A percentile compares a stretch with the other conserved stretches of the same genome.
Conservation (phyloP, 2,797 vertebrate genomes). For the Molossus molossus region DNA sequence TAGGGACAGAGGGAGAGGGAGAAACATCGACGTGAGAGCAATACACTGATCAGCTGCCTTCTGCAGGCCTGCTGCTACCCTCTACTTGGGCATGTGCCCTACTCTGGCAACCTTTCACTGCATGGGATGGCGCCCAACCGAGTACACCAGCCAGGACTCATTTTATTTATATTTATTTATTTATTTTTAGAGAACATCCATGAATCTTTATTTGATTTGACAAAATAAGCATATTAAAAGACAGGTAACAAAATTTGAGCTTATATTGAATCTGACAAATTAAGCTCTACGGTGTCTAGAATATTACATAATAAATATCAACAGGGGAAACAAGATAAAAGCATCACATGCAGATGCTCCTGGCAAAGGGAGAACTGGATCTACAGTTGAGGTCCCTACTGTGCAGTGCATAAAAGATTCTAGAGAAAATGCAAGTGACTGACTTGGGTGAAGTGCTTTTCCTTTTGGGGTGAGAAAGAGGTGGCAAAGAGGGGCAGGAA, state of each 20-base stretch:
- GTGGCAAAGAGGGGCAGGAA: constrained; percentile 66
- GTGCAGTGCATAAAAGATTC: constrained; percentile 59
- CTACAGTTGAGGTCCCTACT: constrained; percentile 76
- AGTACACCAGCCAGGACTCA: constrained; percentile 84
- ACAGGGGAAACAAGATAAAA: constrained; percentile 79
- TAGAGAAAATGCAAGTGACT: constrained; percentile 61
- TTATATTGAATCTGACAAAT: constrained; percentile 79
- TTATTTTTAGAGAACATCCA: constrained; percentile 84
- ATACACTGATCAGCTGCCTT: too few relatives aligned
- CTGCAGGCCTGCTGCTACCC: too few relatives aligned
- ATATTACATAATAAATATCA: constrained; percentile 75
- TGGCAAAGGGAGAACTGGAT: constrained; percentile 51
- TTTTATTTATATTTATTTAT: too few relatives aligned
- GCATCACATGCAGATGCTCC: constrained; percentile 79
- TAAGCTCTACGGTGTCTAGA: constrained; percentile 83
- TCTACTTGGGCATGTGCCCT: too few relatives aligned
- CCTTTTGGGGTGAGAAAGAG: neutral
- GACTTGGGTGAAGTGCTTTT: constrained; percentile 28
- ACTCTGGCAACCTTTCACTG: too few relatives aligned
- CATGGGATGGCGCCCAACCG: too few relatives aligned
- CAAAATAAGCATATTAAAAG: constrained; percentile 89
- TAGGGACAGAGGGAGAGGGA: too few relatives aligned
- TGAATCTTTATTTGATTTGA: constrained; percentile 89
- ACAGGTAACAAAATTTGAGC: constrained; percentile 86
- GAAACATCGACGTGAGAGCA: too few relatives aligned